Evolutionary conservation across 2,797 vertebrate genomes (phyloP), one percentile per base, ranked within the genome.

Genomic region (Lates japonicus): DNA sequence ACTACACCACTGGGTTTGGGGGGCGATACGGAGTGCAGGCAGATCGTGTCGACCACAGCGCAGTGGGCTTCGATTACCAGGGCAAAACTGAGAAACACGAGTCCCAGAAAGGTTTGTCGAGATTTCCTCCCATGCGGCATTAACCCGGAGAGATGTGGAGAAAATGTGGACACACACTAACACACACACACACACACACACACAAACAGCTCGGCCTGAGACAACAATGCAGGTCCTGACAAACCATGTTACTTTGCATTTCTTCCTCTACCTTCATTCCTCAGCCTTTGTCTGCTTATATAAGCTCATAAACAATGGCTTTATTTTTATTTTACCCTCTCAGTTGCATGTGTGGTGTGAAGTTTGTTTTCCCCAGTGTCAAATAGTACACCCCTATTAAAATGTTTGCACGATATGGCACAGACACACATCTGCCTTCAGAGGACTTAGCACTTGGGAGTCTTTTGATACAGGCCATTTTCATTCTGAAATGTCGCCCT

Each of bases 51-150:
- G 97, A 98, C 95, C 92, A 95, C 95, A 97, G 96, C 75, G 97
- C 97, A 0, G 69, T 98, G 88, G 97, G 96, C 91, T 98, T 97
- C 90, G 97, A 98, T 78, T 98, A 98, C 93, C 97, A 97, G 93
- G 95, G 95, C 75, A 98, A 97, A 95, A 97, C 95, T 0, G 97
- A 97, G 87, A 97, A 97, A 87, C 97, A 97, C 35, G 96, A 97
- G 84, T 98, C 97, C 7, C 97, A 98, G 94, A 97, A 96, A 97
- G 97, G 97, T 97, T 90, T 77, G 93, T 94, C 6, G 1, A 35
- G 70, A 59, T 0, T 42, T 33, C 46, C 48, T 54, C 35, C 62
- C 52, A 0, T 7, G 31, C 35, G 10, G 54, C 57, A 3, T 51
- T 70, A 71, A 73, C 46, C 78, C 1, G 49, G 12, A 49, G 41